Conservation (phyloP, 2,888 invertebrate species). For the Dryobota labecula region DNA sequence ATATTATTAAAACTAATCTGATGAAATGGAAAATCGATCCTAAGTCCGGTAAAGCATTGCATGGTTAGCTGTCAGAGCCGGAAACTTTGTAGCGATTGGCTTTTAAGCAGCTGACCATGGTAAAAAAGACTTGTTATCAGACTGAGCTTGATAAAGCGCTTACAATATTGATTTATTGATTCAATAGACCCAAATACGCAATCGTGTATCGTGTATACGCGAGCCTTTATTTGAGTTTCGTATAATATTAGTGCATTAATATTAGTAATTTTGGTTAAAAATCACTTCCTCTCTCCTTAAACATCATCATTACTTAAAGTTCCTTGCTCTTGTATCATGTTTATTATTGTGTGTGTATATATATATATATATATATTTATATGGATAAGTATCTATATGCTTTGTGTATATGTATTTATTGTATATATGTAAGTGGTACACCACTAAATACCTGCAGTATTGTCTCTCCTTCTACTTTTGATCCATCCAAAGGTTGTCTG, state of each 20-base stretch:
- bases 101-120: not conserved
- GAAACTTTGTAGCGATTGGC: not conserved
- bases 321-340: no score
- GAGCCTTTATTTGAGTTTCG: constrained; percentile 5
- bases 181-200: constrained; percentile 15
- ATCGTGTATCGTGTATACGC: constrained; percentile 12
- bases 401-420: no score
- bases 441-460: no score
- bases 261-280: no score
- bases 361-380: no score
- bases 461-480: no score
- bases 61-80: not conserved
- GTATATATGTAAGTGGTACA: no score
- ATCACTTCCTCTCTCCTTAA: no score
- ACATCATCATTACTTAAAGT: no score
- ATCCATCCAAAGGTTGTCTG: no score
- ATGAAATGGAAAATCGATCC: not conserved
- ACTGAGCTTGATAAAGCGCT: constrained; percentile 8
- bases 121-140: not conserved
- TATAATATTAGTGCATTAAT: constrained; percentile 18
- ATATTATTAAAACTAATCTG: not conserved
- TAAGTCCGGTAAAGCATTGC: not conserved
- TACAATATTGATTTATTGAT: constrained; percentile 11
- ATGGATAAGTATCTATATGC: no score
- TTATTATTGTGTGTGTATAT: no score